Evolutionary conservation across 2,797 vertebrate species (phyloP).

Genomic region (Sparidentex hasta): DNA sequence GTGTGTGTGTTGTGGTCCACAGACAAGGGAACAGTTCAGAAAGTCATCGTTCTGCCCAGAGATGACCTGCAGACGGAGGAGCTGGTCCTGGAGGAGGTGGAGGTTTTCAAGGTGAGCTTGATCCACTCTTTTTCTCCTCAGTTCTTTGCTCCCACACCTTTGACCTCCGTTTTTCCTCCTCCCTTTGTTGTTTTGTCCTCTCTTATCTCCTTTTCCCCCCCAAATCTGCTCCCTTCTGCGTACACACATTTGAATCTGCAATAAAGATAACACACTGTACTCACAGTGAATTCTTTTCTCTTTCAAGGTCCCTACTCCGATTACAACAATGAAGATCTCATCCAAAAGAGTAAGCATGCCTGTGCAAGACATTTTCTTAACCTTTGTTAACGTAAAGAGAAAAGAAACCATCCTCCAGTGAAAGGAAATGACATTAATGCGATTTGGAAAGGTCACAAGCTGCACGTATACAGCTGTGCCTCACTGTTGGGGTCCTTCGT

Average conservation of each 20-base stretch:
- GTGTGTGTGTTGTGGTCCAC: constrained; percentile 69
- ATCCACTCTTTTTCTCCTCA: background rate
- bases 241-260: background rate
- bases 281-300: constrained; percentile 44
- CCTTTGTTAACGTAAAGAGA: constrained; percentile 32
- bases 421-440: constrained; percentile 25
- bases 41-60: constrained; percentile 96
- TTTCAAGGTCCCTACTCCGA: constrained; percentile 91
- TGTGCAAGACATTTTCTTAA: constrained; percentile 24
- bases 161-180: background rate
- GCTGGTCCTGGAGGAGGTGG: constrained; percentile 96
- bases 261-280: constrained; percentile 4
- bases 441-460: constrained; percentile 38
- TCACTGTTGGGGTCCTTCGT: constrained; percentile 10
- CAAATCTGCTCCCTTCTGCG: background rate
- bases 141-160: background rate
- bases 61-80: constrained; percentile 97
- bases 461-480: constrained; percentile 38
- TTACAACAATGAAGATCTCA: constrained; percentile 98
- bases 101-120: constrained; percentile 94
- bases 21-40: constrained; percentile 98
- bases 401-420: constrained; percentile 21
- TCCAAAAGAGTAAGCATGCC: constrained; percentile 94
- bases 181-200: background rate
- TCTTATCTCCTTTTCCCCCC: background rate